A percentile compares a stretch with the other conserved stretches of the same genome.
Evolutionary conservation across 2,797 vertebrate genomes (phyloP).

Genomic region (Phalloptychus januarius): DNA sequence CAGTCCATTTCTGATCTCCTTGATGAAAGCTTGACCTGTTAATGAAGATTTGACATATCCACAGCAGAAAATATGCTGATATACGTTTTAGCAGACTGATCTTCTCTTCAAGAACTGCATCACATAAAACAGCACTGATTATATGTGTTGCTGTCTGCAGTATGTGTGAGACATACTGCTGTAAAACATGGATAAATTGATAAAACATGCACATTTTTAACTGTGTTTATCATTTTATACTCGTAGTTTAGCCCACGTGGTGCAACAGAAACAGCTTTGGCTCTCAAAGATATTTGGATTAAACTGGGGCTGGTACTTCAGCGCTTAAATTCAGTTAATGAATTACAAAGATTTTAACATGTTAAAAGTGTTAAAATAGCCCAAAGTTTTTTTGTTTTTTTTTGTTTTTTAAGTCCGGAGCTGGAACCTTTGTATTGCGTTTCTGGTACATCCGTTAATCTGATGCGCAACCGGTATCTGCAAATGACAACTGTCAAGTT

Average conservation of each 20-base stretch:
- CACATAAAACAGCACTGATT: not conserved
- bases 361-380: too few species aligned
- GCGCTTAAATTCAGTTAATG: too few species aligned
- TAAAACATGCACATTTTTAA: not conserved
- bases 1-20: not conserved
- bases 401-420: too few species aligned
- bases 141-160: not conserved
- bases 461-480: too few species aligned
- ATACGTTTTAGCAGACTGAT: not conserved
- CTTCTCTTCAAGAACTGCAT: not conserved
- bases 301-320: too few species aligned
- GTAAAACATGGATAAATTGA: not conserved
- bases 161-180: not conserved
- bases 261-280: not conserved
- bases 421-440: too few species aligned
- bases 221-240: not conserved
- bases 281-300: not conserved
- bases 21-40: not conserved
- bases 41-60: not conserved
- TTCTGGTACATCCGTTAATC: too few species aligned
- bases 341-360: too few species aligned
- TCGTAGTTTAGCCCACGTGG: not conserved
- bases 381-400: too few species aligned
- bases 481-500: too few species aligned
- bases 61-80: too few species aligned